Percentiles rank a stretch among this genome's conserved stretches.
Evolutionary conservation across 2,888 invertebrate species (phyloP).

Genomic region (Clepsis dumicolana): DNA sequence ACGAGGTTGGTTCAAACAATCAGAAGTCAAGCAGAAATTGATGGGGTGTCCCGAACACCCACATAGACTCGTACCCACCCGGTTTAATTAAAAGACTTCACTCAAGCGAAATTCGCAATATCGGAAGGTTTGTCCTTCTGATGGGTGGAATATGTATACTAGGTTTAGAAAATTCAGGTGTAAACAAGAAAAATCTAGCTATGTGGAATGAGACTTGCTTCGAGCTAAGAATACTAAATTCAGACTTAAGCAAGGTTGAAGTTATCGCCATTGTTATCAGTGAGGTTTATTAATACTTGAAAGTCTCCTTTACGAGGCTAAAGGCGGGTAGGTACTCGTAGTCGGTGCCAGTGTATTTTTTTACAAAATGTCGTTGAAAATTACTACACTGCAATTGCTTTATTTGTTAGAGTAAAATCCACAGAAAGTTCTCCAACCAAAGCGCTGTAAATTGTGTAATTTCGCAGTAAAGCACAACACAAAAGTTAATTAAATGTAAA

Average conservation of each 20-base stretch:
- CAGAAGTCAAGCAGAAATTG: conserved; percentile 77
- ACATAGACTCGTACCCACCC: conserved; percentile 57
- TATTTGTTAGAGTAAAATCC: conserved; percentile 9
- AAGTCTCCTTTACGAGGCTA: conserved; percentile 25
- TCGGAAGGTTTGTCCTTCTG: conserved; percentile 68
- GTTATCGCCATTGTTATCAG: conserved; percentile 34
- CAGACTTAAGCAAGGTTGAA: conserved; percentile 17
- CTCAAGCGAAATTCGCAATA: conserved; percentile 78
- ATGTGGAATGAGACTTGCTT: conserved; percentile 3
- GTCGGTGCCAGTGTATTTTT: no score
- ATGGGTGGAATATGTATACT: conserved; percentile 57
- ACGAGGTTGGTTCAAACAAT: conserved; percentile 75
- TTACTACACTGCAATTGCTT: conserved; percentile 14
- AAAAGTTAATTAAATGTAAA: conserved; percentile 40
- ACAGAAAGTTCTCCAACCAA: neutral
- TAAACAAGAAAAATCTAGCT: conserved; percentile 24
- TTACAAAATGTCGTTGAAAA: conserved; percentile 13
- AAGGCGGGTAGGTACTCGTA: neutral
- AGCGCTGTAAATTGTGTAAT: conserved; percentile 20
- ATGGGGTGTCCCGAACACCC: conserved; percentile 65
- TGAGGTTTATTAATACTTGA: conserved; percentile 41
- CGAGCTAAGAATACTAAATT: conserved; percentile 20
- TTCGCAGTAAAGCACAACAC: conserved; percentile 21
- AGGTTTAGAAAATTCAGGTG: conserved; percentile 43
- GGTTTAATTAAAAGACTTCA: conserved; percentile 83